phyloP scores from a whole-genome alignment of 2,888 invertebrate genomes.

The Monoplex corrugatus region DNA sequence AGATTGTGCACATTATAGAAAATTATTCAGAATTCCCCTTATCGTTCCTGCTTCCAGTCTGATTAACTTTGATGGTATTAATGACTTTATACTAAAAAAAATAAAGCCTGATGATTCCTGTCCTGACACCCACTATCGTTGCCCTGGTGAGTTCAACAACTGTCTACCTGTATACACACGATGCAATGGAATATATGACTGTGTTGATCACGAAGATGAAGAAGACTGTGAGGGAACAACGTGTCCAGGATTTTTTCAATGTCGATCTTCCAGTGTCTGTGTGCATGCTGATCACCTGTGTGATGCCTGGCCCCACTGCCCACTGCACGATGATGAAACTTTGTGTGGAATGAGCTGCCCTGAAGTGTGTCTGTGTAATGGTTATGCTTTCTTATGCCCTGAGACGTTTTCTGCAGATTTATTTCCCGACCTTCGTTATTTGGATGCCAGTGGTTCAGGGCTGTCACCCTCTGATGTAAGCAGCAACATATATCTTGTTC shows the following conservation, averaged over 20 bases:
- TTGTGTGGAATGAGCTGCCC: neutral
- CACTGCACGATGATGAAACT: neutral
- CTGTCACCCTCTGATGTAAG: neutral
- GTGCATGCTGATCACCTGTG: neutral
- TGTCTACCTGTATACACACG: constrained; percentile 5
- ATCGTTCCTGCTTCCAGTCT: neutral
- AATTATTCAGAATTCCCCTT: neutral
- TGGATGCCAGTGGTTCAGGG: neutral
- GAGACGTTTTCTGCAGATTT: neutral
- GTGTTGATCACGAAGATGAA: neutral
- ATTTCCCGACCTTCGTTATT: neutral
- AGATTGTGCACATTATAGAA: neutral
- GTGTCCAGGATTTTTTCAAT: neutral
- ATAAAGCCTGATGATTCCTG: neutral
- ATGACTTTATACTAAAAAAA: neutral
- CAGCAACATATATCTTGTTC: neutral
- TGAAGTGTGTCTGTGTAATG: neutral
- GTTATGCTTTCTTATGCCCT: neutral
- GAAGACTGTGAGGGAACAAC: neutral
- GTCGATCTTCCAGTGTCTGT: neutral
- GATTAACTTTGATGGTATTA: neutral
- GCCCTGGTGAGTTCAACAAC: constrained; percentile 6
- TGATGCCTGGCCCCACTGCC: neutral
- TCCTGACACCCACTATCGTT: neutral
- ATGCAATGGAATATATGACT: constrained; percentile 2